Evolutionary conservation across 2,888 invertebrate genomes (phyloP), one percentile per base, ranked within the genome.

Genomic region (Uropetala carovei): DNA sequence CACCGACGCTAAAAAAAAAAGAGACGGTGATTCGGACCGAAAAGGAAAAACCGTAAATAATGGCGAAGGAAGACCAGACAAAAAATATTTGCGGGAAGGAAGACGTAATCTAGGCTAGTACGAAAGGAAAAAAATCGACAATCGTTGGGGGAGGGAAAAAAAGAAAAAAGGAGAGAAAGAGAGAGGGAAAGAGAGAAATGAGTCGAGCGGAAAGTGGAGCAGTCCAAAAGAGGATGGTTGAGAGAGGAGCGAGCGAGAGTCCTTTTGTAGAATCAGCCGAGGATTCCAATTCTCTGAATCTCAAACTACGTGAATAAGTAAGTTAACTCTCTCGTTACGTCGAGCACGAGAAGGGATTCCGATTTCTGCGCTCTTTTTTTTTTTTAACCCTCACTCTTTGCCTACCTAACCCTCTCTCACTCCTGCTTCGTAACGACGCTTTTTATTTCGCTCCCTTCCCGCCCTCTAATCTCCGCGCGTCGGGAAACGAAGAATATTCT

Each of bases 281-380:
- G 27, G 60, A 86, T 86, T 86, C 86, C 60, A 86, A 86, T 86
- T 27, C 60, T 64, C 7, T 10, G 86, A 86, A 59, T 60, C 86
- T 86, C 59, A 86, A 86, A 86, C 59, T 86, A 86, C 59, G 86
- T 86, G 86, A 86, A 86, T 86, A 86, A 86, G 60, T 60, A 86
- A 86, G 86, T 86, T 60, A 60, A 59, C 30, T 86, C 86, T n/a
- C 86, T 86, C 86, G 59, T 60, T 59, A 60, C 30, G 30, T 59
- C 30, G 27, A 86, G 60, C 60, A 30, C 30, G 16, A 16, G 30
- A 86, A 86, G 30, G 86, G 30, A 86, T 86, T 86, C 60, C 60
- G 30, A 60, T 86, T 60, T 9, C 43, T 30, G 60, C 30, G 16
- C 58, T 60, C 60, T 86, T 30, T 60, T 64, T 59, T 16, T n/a